These are phyloP conservation scores for Elaphurus davidianus DNA, from an alignment of 2,113 vertebrate species.

Conservation along the genomic window DNA sequence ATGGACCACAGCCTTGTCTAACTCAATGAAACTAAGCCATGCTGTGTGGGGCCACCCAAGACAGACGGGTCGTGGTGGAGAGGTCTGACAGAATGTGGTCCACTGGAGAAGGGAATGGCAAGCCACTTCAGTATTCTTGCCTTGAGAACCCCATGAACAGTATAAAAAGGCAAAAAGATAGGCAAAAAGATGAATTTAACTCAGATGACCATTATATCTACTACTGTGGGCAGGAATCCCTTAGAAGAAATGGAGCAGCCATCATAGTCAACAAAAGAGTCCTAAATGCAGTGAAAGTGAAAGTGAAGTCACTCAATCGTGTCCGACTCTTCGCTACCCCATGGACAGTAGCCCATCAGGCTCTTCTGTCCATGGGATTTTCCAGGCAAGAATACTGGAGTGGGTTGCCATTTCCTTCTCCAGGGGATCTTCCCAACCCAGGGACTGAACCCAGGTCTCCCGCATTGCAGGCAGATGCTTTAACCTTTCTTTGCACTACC, in stretches of 20 bases:
- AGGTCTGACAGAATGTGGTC: background rate
- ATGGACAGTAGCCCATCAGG: too few species aligned
- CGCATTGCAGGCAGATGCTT: too few species aligned
- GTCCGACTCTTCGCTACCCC: too few species aligned
- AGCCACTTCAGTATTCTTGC: background rate
- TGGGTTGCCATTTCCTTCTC: too few species aligned
- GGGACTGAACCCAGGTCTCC: too few species aligned
- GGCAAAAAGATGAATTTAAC: background rate
- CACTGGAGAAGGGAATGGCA: background rate
- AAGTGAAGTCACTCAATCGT: too few species aligned
- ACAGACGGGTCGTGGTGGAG: background rate
- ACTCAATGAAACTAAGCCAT: background rate
- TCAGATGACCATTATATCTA: background rate
- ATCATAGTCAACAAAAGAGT: background rate
- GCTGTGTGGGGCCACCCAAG: background rate
- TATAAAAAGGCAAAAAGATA: background rate
- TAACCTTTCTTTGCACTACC: too few species aligned
- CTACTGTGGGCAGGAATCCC: background rate
- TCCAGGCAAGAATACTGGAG: too few species aligned
- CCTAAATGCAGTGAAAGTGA: background rate
- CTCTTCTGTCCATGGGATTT: too few species aligned
- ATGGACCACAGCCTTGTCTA: background rate
- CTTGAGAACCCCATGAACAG: background rate
- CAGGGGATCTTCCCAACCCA: too few species aligned
- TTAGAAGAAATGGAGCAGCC: background rate